Percentiles rank a stretch among this genome's conserved stretches.
Evolutionary conservation across 2,888 invertebrate species (phyloP).

Genomic region (Subacronicta megacephala): DNA sequence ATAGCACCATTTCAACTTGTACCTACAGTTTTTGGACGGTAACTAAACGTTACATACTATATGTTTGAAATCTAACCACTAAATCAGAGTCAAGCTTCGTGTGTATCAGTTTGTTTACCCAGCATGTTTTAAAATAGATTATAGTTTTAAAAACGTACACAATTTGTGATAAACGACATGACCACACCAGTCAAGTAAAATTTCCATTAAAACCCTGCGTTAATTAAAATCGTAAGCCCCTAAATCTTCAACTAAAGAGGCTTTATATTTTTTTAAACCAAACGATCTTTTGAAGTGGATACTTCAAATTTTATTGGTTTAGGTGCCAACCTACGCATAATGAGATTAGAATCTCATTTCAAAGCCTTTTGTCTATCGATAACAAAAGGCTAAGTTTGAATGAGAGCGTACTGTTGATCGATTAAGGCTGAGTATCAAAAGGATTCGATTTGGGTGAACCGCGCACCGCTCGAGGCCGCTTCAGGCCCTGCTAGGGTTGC

Average conservation of each 20-base stretch:
- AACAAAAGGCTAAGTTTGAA: constrained; percentile 59
- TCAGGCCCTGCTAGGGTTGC: constrained; percentile 31
- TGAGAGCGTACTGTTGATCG: constrained; percentile 54
- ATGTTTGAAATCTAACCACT: background rate
- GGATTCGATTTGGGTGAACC: constrained; percentile 35
- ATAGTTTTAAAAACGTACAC: constrained; percentile 5
- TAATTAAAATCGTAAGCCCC: constrained; percentile 48
- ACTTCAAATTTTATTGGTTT: constrained; percentile 55
- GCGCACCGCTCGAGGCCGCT: constrained; percentile 21
- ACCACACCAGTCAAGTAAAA: constrained; percentile 38
- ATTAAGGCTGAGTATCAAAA: constrained; percentile 44
- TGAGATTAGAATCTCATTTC: constrained; percentile 56
- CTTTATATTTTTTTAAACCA: constrained; percentile 50
- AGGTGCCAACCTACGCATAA: constrained; percentile 49
- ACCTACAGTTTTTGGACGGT: background rate
- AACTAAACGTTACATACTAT: background rate
- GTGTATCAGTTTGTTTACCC: background rate
- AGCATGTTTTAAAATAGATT: background rate
- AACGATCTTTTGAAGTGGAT: constrained; percentile 47
- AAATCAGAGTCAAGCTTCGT: background rate
- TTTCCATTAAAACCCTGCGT: constrained; percentile 48
- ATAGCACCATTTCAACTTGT: constrained; percentile 7
- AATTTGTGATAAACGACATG: constrained; percentile 15
- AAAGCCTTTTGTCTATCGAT: constrained; percentile 56
- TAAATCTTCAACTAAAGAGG: constrained; percentile 47